phyloP scores from a whole-genome alignment of 2,888 invertebrate genomes.

The Laspeyria flexula region DNA sequence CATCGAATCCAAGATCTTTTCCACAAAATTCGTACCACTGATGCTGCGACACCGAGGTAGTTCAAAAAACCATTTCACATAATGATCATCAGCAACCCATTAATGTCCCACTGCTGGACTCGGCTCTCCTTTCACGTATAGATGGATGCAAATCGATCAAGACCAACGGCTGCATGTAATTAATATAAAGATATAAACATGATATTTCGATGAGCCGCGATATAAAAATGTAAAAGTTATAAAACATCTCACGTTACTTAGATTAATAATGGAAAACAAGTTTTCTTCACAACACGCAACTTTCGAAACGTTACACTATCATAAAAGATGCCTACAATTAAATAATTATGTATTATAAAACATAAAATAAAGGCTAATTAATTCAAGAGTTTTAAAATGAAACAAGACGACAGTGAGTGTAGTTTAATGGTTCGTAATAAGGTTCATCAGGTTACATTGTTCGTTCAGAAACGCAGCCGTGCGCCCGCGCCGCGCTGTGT shows the following conservation, averaged over 20 bases:
- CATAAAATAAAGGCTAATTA: conserved; percentile 8
- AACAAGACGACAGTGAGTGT: conserved; percentile 23
- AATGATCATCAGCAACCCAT: no score
- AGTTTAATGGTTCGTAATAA: conserved; percentile 41
- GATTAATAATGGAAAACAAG: conserved; percentile 7
- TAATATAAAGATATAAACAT: neutral
- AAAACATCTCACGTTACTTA: neutral
- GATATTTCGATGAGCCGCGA: neutral
- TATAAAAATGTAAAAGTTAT: conserved; percentile 3
- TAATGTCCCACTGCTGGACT: no score
- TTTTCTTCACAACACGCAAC: conserved; percentile 3
- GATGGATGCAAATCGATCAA: no score
- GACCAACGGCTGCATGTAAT: no score
- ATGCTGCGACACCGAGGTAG: no score
- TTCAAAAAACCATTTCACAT: no score
- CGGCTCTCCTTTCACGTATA: no score
- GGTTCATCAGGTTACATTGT: conserved; percentile 37
- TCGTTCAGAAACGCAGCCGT: conserved; percentile 20
- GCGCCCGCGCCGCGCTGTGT: no score
- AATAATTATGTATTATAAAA: conserved; percentile 10
- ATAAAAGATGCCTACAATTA: conserved; percentile 14
- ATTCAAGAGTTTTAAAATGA: conserved; percentile 19
- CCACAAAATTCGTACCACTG: no score
- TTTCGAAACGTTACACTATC: conserved; percentile 6
- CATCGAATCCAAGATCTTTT: no score